A percentile compares a stretch with the other conserved stretches of the same genome.
phyloP scores from a whole-genome alignment of 2,113 vertebrate genomes.

The Ia io region DNA sequence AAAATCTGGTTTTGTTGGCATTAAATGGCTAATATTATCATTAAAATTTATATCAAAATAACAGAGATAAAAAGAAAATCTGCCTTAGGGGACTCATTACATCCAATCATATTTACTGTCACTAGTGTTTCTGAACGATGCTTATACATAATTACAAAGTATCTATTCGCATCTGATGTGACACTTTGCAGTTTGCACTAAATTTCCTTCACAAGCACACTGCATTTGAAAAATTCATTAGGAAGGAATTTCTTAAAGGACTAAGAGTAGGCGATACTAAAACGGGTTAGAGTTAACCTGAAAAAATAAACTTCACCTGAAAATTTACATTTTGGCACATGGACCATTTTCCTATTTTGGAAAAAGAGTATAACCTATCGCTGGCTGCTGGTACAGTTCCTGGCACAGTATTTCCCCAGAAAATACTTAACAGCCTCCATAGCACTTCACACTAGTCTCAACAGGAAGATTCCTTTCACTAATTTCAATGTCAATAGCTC shows the following conservation, averaged over 20 bases:
- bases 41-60: slow-evolving; percentile 36
- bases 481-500: neutral
- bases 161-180: neutral
- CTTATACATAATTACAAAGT: neutral
- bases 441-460: neutral
- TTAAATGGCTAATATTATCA: neutral
- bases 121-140: slow-evolving; percentile 3
- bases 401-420: neutral
- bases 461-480: neutral
- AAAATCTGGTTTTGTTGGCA: neutral
- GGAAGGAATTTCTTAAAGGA: slow-evolving; percentile 7
- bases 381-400: neutral
- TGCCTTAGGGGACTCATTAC: neutral
- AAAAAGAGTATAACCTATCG: neutral
- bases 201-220: neutral
- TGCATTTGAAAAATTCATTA: neutral
- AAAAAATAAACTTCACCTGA: neutral
- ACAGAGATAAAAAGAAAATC: slow-evolving; percentile 2
- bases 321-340: neutral
- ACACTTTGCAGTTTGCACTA: neutral
- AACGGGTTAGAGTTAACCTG: neutral
- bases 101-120: neutral
- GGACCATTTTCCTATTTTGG: neutral
- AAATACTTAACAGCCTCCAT: neutral
- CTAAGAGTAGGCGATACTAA: neutral